These are phyloP conservation scores for Volucella bombylans DNA, from an alignment of 2,888 invertebrate species.

Conservation along the genomic window DNA sequence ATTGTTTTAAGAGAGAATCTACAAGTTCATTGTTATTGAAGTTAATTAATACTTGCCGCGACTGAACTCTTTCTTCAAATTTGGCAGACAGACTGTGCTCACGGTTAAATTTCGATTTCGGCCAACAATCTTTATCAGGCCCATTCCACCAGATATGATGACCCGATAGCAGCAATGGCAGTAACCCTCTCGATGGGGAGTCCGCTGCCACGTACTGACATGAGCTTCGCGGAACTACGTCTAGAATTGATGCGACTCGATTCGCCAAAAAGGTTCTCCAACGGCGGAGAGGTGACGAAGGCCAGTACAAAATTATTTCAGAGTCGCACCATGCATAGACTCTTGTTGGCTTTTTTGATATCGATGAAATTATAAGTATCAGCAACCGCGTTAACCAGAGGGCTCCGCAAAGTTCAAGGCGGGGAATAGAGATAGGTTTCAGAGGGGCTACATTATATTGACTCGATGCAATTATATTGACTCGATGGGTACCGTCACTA, in stretches of 20 bases:
- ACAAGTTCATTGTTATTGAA: neutral
- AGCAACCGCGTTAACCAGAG: neutral
- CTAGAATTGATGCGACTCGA: neutral
- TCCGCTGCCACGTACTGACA: slow-evolving; percentile 41
- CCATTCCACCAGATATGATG: slow-evolving; percentile 30
- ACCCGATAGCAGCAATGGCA: slow-evolving; percentile 2
- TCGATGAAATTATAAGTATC: too few relatives aligned
- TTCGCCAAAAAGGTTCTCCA: slow-evolving; percentile 23
- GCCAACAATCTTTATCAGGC: slow-evolving; percentile 1
- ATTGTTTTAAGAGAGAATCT: neutral
- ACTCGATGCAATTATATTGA: too few relatives aligned
- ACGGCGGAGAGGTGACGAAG: slow-evolving; percentile 34
- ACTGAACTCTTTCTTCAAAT: neutral
- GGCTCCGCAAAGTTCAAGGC: neutral
- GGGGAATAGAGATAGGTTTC: slow-evolving; percentile 13
- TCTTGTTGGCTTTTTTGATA: neutral
- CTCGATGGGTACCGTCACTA: neutral
- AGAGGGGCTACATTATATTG: slow-evolving; percentile 4
- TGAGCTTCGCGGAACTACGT: neutral
- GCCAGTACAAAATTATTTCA: slow-evolving; percentile 70
- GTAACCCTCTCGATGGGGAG: slow-evolving; percentile 18
- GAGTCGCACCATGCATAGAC: neutral
- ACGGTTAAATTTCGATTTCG: neutral
- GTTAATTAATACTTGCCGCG: neutral
- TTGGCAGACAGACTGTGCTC: neutral